Evolutionary conservation across 2,797 vertebrate species (phyloP), one percentile per base, ranked within the genome.

Genomic region (Ctenosaura bakeri): DNA sequence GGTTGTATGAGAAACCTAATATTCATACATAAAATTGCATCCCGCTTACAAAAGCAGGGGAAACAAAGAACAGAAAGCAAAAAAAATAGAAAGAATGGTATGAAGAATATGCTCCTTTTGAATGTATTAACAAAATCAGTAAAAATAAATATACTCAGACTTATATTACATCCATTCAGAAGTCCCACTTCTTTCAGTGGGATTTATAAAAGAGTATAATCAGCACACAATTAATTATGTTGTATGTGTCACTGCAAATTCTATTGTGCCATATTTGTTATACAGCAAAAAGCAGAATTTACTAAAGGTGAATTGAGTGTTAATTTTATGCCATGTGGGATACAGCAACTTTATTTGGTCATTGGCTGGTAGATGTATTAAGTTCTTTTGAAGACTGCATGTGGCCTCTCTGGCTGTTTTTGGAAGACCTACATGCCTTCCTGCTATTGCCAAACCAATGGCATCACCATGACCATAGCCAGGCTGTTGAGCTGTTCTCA

Each of bases 1-100:
- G 79, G 71, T 22, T 77, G 35, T 38, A 8, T 77, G 74, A n/a
- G 32, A 84, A 84, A 77, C 54, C 38, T 64, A 76, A 83, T 64
- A 35, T 66, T 56, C 66, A n/a, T 42, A 22, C 52, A n/a, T 83
- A 76, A 89, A 82, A 76, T 71, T 54, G 64, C 10, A 81, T 81
- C 32, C 77, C 38, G 76, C 74, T 76, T 74, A 78, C 54, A 83
- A 59, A 38, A 38, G 20, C 42, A 59, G 4, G 80, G 46, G 3
- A 4, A 32, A 50, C 66, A 69, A 32, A 64, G 59, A 46, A 29
- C 71, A 3, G 26, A 52, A 59, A 82, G 13, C 6, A 73, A 78
- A n/a, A 18, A 18, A 64, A 52, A 42, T 42, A 26, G 3, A 26
- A 80, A 80, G 42, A 26, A 46, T 2, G 24, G 56, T 22, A 82